Base-by-base conservation (phyloP, 2,113 vertebrate species). In the Riparia riparia region DNA sequence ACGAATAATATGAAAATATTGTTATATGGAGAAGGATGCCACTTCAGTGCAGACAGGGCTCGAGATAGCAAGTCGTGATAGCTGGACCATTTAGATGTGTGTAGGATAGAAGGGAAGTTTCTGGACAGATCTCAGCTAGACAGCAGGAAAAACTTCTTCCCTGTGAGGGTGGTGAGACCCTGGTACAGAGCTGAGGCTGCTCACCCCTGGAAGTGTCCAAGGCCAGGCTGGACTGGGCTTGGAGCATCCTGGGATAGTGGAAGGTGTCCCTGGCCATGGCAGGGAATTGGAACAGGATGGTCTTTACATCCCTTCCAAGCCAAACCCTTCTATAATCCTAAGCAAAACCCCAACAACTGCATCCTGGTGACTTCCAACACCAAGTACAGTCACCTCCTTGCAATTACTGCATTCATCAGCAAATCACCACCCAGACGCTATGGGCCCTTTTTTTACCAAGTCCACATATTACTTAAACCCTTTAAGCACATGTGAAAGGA, bases 401-500 rank as follows among this genome's bases (percentile, higher is more conserved):
- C 60, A 86, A 82, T 42, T 47, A 21, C 34, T 49, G 26, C 37
- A 42, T 82, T 93, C 87, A 73, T 47, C 71, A 84, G 61, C 70
- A 77, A 53, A 70, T 45, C 5, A 4, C 21, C 84, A 79, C 32
- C 31, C n/a, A 91, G 37, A n/a, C 39, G 65, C 28, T 3, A 29
- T 0, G 1, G 32, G 37, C n/a, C 41, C 20, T 42, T 78, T 37
- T 51, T 85, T 53, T 71, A 79, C 37, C 44, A 70, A 86, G 86
- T 15, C 44, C 42, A 50, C 6, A 5, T 42, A 68, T 4, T 57
- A 21, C 69, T 82, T 56, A 73, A 93, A 82, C 22, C n/a, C 58
- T 78, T 70, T 16, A 77, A 70, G 90, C 85, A 88, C 70, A 93
- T 82, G 56, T 25, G 49, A 91, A 69, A 66, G 50, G 58, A 31